phyloP scores from a whole-genome alignment of 1,140 invertebrate genomes.

The Ostrea denselamellosa region DNA sequence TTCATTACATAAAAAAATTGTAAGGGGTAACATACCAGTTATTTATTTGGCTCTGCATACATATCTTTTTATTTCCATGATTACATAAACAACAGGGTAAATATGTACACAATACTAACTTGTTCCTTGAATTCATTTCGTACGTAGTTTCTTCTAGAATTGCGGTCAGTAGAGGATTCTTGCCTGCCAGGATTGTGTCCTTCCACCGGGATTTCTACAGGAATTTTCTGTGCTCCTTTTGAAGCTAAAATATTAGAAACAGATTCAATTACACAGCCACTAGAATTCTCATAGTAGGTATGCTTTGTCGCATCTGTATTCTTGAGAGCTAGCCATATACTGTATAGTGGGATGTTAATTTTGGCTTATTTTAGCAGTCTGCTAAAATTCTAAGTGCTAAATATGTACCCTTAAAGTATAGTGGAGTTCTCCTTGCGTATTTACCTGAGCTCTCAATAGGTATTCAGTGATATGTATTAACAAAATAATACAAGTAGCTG shows the following conservation, averaged over 20 bases:
- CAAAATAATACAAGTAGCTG: too few species aligned
- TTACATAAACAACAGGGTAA: background rate
- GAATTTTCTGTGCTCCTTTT: conserved; percentile 13
- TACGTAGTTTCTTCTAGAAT: conserved; percentile 58
- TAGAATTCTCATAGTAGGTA: background rate
- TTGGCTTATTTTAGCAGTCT: too few species aligned
- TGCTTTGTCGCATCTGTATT: background rate
- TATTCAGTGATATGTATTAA: too few species aligned
- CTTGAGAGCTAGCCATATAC: too few species aligned
- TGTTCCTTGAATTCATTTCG: conserved; percentile 72
- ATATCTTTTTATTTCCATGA: too few species aligned
- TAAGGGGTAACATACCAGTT: background rate
- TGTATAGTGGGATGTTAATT: too few species aligned
- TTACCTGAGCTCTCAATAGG: too few species aligned
- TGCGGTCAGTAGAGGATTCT: background rate
- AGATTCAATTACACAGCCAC: background rate
- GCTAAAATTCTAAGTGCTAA: too few species aligned
- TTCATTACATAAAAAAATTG: background rate
- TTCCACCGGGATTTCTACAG: conserved; percentile 10
- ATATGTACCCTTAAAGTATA: too few species aligned
- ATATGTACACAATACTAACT: conserved; percentile 48
- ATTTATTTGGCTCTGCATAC: background rate
- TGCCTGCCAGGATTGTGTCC: background rate
- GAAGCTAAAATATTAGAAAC: background rate
- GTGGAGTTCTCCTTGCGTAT: too few species aligned